A percentile compares a stretch with the other conserved stretches of the same genome.
Conservation (phyloP, 1,140 invertebrate species). For the Ylistrum balloti region DNA sequence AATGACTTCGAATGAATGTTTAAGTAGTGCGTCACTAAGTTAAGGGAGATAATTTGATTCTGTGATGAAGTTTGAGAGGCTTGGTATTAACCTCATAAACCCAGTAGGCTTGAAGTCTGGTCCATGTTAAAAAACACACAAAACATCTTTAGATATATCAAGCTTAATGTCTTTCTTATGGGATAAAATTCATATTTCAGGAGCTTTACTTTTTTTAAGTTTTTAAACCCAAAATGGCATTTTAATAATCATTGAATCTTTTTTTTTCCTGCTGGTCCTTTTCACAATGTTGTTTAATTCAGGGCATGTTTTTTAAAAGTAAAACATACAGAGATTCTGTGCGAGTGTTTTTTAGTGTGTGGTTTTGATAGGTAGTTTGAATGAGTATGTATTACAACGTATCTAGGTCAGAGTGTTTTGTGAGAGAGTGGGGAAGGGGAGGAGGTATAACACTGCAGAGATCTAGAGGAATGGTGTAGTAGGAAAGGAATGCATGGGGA, state of each 20-base stretch:
- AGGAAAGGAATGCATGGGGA: conserved; percentile 16
- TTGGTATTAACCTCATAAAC: not conserved
- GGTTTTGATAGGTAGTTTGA: conserved; percentile 32
- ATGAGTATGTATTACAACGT: not conserved
- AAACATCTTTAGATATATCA: conserved; percentile 24
- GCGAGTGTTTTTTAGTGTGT: not conserved
- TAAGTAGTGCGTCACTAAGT: too few species aligned
- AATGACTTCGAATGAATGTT: too few species aligned
- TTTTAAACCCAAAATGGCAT: conserved; percentile 1
- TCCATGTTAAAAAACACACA: conserved; percentile 12
- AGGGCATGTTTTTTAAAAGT: not conserved
- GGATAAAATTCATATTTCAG: conserved; percentile 34
- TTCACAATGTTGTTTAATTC: not conserved
- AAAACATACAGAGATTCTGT: not conserved
- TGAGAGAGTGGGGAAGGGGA: conserved; percentile 11
- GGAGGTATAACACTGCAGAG: not conserved
- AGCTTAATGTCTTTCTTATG: conserved; percentile 30
- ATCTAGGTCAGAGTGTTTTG: conserved; percentile 30
- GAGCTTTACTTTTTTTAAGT: not conserved
- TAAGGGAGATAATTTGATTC: too few species aligned
- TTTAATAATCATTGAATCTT: conserved; percentile 7
- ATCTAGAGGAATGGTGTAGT: not conserved
- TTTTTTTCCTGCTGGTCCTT: not conserved
- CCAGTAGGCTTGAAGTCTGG: not conserved
- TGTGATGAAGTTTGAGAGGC: too few species aligned